Percentiles rank a stretch among this genome's conserved stretches.
Evolutionary conservation across 2,113 vertebrate species (phyloP).

Genomic region (Paedocypris sp.): DNA sequence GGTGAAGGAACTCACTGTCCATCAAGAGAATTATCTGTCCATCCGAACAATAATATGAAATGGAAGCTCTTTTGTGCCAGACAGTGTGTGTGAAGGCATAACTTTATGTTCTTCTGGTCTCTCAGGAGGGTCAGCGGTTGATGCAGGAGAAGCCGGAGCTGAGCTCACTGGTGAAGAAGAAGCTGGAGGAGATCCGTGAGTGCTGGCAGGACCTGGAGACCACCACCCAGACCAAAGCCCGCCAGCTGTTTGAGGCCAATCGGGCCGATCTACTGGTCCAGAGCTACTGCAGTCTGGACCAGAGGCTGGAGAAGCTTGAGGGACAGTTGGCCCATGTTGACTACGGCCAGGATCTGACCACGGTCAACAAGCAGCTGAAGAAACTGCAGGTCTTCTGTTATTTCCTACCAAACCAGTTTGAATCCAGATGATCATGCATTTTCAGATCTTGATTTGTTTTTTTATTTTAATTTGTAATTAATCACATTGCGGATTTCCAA

Average conservation of each 20-base stretch:
- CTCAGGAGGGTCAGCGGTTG: constrained; percentile 78
- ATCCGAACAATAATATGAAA: too few relatives aligned
- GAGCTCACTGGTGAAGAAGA: constrained; percentile 65
- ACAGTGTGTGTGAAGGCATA: too few relatives aligned
- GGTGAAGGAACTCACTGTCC: too few relatives aligned
- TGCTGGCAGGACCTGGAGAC: constrained; percentile 83
- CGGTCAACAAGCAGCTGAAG: constrained; percentile 79
- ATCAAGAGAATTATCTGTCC: too few relatives aligned
- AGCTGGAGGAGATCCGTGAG: constrained; percentile 77
- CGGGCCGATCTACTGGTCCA: constrained; percentile 76
- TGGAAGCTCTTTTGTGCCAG: too few relatives aligned
- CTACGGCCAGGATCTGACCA: constrained; percentile 71
- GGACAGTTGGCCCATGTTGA: constrained; percentile 70
- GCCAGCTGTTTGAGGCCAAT: constrained; percentile 79
- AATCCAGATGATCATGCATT: neutral
- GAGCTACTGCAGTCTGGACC: constrained; percentile 75
- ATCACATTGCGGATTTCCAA: neutral
- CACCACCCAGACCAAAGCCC: constrained; percentile 76
- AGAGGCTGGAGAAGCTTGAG: constrained; percentile 71
- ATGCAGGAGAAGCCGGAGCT: constrained; percentile 84
- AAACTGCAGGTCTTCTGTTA: constrained; percentile 67
- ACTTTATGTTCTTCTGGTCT: neutral
- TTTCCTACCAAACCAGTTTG: neutral
- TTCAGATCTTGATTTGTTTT: neutral
- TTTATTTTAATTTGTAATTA: too few relatives aligned